phyloP scores from a whole-genome alignment of 2,888 invertebrate genomes.

The Malthinus flaveolus region DNA sequence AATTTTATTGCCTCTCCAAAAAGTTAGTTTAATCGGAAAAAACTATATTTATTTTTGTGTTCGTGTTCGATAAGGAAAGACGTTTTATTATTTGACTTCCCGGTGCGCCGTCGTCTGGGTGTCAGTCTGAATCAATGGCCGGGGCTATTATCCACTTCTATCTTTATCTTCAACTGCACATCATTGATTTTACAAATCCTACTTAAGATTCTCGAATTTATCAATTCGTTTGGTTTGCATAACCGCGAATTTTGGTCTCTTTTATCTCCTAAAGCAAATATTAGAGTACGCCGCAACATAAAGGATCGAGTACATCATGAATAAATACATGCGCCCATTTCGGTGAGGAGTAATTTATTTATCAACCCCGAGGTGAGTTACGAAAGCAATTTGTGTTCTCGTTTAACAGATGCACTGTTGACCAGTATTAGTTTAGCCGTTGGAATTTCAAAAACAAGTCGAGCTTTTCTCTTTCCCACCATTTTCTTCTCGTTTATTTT shows the following conservation, averaged over 20 bases:
- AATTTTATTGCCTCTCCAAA: too few species aligned
- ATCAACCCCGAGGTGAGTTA: constrained; percentile 1
- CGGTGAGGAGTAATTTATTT: constrained; percentile 10
- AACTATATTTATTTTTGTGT: constrained; percentile 16
- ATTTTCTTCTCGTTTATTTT: not conserved
- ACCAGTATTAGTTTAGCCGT: too few species aligned
- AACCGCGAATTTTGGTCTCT: too few species aligned
- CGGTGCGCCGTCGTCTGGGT: constrained; percentile 26
- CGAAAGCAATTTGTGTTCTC: constrained; percentile 6
- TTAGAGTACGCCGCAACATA: not conserved
- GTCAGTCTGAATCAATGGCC: constrained; percentile 29
- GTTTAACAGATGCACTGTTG: not conserved
- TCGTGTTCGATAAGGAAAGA: constrained; percentile 11
- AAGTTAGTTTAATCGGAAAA: too few species aligned
- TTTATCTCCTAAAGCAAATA: too few species aligned
- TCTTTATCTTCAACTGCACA: constrained; percentile 24
- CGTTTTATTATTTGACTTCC: constrained; percentile 27
- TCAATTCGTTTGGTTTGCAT: constrained; percentile 13
- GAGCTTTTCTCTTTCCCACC: not conserved
- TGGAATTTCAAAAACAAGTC: not conserved
- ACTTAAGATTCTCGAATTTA: constrained; percentile 14
- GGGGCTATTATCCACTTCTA: constrained; percentile 22
- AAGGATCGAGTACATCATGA: constrained; percentile 21
- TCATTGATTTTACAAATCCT: constrained; percentile 32
- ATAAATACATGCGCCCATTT: constrained; percentile 17